Evolutionary conservation across 2,797 vertebrate genomes (phyloP).

Genomic region (Parauchenoglanis ngamensis): DNA sequence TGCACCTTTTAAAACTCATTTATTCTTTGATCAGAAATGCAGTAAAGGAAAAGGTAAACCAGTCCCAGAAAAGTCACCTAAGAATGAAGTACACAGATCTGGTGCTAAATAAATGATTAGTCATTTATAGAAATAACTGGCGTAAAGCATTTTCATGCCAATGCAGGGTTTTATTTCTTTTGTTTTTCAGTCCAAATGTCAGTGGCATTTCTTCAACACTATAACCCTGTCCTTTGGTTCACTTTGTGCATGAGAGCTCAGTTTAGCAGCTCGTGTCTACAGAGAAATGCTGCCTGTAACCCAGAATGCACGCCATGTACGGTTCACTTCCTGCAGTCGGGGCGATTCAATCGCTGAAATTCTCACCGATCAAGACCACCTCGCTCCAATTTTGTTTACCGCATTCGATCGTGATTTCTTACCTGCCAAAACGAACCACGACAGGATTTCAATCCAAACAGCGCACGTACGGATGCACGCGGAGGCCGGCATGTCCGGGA

Average conservation of each 20-base stretch:
- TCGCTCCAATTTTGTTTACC: background rate
- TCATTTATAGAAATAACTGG: background rate
- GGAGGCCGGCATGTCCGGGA: background rate
- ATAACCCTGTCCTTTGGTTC: background rate
- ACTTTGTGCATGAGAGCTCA: background rate
- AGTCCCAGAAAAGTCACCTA: too few species aligned
- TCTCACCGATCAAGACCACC: background rate
- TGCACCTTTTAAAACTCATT: too few species aligned
- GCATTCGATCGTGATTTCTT: background rate
- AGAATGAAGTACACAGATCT: too few species aligned
- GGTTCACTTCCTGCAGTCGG: background rate
- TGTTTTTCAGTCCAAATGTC: background rate
- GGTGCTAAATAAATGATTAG: background rate
- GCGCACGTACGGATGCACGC: too few species aligned
- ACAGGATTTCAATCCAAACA: background rate
- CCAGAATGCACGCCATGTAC: background rate
- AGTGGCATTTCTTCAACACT: background rate
- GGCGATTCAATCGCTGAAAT: background rate
- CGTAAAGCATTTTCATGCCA: background rate
- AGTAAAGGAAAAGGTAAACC: too few species aligned
- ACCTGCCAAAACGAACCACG: background rate
- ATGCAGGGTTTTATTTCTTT: background rate
- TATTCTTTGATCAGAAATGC: background rate
- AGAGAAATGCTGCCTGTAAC: background rate
- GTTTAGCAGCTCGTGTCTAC: background rate